phyloP scores from a whole-genome alignment of 2,888 invertebrate species.

The Melangyna quadrimaculata region DNA sequence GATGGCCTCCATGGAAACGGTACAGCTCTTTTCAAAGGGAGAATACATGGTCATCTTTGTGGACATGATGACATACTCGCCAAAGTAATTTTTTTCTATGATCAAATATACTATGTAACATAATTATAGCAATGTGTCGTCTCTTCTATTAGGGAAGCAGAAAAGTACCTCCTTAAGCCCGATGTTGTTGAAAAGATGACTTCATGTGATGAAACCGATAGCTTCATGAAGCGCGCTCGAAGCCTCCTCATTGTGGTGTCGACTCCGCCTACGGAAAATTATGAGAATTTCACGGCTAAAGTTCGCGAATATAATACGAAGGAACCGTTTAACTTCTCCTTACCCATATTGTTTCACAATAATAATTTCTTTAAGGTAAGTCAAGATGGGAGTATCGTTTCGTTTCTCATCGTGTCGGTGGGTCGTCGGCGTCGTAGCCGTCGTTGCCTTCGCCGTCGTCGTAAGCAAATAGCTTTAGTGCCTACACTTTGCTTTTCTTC shows the following conservation, averaged over 20 bases:
- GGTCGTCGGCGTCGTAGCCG: not conserved
- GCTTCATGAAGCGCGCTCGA: conserved; percentile 85
- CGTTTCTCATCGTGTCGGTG: not conserved
- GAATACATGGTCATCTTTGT: conserved; percentile 98
- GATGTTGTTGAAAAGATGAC: conserved; percentile 83
- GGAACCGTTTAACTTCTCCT: conserved; percentile 90
- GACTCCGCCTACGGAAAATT: conserved; percentile 89
- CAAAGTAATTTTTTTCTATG: conserved; percentile 81
- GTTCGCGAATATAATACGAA: conserved; percentile 90
- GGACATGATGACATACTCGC: conserved; percentile 93
- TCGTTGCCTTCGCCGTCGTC: too few species aligned
- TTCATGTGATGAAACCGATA: conserved; percentile 83
- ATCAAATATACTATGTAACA: conserved; percentile 50
- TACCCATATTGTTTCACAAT: conserved; percentile 83
- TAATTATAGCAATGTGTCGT: conserved; percentile 44
- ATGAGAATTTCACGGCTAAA: conserved; percentile 88
- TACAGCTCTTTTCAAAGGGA: conserved; percentile 92
- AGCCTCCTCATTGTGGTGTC: conserved; percentile 94
- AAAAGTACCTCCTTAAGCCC: conserved; percentile 89
- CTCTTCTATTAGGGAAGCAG: conserved; percentile 83
- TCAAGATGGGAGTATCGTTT: conserved; percentile 32
- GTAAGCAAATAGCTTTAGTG: conserved; percentile 55
- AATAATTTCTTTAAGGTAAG: conserved; percentile 82
- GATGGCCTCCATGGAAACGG: conserved; percentile 94
- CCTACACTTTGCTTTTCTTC: conserved; percentile 20